A percentile compares a stretch with the other conserved stretches of the same genome.
Evolutionary conservation across 2,113 vertebrate species (phyloP).

Genomic region (Elgaria multicarinata): DNA sequence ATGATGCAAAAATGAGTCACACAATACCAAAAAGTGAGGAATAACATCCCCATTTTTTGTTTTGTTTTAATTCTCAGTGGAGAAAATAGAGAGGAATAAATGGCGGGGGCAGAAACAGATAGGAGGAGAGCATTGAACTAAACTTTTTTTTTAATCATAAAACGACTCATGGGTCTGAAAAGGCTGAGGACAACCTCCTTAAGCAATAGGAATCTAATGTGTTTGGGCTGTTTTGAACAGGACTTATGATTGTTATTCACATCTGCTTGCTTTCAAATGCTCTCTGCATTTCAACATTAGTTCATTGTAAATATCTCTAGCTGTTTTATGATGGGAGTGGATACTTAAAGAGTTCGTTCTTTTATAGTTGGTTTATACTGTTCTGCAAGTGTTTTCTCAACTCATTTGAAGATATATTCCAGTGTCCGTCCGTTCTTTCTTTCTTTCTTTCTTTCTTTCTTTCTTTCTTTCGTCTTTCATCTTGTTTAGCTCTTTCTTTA

Average conservation of each 20-base stretch:
- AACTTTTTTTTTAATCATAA: neutral
- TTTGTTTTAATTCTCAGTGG: neutral
- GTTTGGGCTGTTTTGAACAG: neutral
- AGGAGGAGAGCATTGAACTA: neutral
- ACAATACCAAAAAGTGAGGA: neutral
- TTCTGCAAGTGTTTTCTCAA: neutral
- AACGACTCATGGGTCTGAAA: neutral
- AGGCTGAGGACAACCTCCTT: conserved; percentile 1
- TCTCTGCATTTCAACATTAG: neutral
- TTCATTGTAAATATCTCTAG: neutral
- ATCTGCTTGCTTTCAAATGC: conserved; percentile 12
- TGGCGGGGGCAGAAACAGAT: neutral
- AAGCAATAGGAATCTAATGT: neutral
- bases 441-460: neutral
- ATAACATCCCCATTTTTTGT: neutral
- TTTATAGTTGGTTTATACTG: neutral
- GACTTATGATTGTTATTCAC: neutral
- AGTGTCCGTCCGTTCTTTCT: neutral
- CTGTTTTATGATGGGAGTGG: neutral
- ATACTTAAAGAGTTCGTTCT: neutral
- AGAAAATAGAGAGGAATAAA: neutral
- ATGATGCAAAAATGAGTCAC: neutral
- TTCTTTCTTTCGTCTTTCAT: neutral
- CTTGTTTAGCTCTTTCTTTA: neutral
- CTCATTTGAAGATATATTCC: neutral